A percentile compares a stretch with the other conserved stretches of the same genome.
Conservation (phyloP, 2,113 vertebrate species). For the Corythaeola cristata region DNA sequence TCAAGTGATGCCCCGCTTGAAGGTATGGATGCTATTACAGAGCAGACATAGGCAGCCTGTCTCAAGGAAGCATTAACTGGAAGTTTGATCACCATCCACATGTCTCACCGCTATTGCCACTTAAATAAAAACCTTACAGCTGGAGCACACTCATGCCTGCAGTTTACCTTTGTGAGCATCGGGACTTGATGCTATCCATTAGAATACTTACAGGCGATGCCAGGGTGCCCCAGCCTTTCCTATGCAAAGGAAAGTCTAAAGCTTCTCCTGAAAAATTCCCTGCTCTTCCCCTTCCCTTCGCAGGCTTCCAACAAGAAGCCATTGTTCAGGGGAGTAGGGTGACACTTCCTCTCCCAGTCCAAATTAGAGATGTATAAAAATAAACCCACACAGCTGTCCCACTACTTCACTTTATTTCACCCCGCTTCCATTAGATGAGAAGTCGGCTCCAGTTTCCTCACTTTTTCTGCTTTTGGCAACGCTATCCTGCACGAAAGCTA, state of each 20-base stretch:
- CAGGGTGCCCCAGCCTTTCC: background rate
- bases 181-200: background rate
- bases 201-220: background rate
- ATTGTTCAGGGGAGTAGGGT: conserved; percentile 7
- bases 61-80: background rate
- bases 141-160: background rate
- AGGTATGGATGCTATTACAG: background rate
- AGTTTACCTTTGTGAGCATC: background rate
- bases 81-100: background rate
- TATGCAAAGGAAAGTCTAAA: background rate
- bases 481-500: background rate
- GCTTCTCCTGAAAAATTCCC: background rate
- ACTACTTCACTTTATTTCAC: background rate
- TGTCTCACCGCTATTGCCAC: background rate
- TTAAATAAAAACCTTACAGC: background rate
- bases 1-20: background rate
- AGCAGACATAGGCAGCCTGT: background rate
- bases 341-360: conserved; percentile 5
- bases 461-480: background rate
- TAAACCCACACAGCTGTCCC: background rate
- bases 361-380: conserved; percentile 15
- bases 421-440: background rate
- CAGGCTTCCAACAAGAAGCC: conserved; percentile 21
- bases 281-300: background rate
- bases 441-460: background rate